phyloP scores from a whole-genome alignment of 1,140 invertebrate species.

The Chymomyza costata region DNA sequence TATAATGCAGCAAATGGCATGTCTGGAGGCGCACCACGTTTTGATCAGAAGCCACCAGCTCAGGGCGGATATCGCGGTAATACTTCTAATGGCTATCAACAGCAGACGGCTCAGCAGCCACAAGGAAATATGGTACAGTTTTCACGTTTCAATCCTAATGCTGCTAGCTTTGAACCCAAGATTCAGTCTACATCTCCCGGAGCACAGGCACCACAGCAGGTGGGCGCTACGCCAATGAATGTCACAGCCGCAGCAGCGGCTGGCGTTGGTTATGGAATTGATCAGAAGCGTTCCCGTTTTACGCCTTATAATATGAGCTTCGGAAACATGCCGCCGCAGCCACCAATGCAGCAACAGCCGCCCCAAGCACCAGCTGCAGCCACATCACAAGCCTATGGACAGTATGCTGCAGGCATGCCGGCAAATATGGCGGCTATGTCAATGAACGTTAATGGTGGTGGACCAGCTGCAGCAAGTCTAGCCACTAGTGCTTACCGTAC shows the following conservation, averaged over 20 bases:
- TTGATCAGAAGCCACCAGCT: conserved; percentile 51
- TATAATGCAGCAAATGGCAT: conserved; percentile 19
- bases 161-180: conserved; percentile 60
- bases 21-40: conserved; percentile 30
- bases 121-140: conserved; percentile 43
- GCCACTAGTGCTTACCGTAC: conserved; percentile 32
- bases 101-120: conserved; percentile 47
- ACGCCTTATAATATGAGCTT: conserved; percentile 53
- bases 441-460: conserved; percentile 53
- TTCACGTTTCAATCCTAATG: conserved; percentile 59
- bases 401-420: conserved; percentile 56
- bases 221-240: conserved; percentile 33
- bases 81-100: too few relatives aligned
- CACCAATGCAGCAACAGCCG: conserved; percentile 41
- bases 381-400: conserved; percentile 46
- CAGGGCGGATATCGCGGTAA: conserved; percentile 41
- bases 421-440: conserved; percentile 59
- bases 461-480: conserved; percentile 16
- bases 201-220: conserved; percentile 26
- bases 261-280: conserved; percentile 43
- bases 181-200: conserved; percentile 34
- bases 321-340: conserved; percentile 51
- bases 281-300: conserved; percentile 60
- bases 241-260: conserved; percentile 29
- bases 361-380: conserved; percentile 26